These are phyloP conservation scores for Lanius collurio DNA, from an alignment of 2,113 vertebrate species.

Conservation along the genomic window DNA sequence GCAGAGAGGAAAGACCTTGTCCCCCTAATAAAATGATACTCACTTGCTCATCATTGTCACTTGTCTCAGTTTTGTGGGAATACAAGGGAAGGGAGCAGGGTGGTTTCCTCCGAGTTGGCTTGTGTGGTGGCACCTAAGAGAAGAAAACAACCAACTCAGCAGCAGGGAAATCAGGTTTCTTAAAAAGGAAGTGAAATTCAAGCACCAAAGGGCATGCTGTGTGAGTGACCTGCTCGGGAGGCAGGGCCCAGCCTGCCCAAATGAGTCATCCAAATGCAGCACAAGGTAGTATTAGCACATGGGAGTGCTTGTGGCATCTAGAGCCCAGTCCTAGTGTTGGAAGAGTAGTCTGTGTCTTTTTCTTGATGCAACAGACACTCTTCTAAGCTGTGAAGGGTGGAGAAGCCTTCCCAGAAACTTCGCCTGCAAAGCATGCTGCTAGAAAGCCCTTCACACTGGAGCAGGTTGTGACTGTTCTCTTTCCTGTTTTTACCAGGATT, in stretches of 20 bases:
- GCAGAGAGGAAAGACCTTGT: background rate
- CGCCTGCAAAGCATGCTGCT: background rate
- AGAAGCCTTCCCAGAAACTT: background rate
- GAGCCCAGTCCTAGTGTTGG: background rate
- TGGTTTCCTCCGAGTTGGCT: constrained; percentile 77
- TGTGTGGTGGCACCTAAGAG: constrained; percentile 72
- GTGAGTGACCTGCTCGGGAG: background rate
- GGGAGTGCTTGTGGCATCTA: background rate
- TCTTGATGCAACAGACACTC: background rate
- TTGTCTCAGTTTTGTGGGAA: constrained; percentile 66
- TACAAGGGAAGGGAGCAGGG: constrained; percentile 79
- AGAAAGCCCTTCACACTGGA: background rate
- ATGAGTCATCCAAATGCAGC: background rate
- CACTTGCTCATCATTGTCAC: constrained; percentile 78
- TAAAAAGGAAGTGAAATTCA: constrained; percentile 15
- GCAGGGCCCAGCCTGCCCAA: background rate
- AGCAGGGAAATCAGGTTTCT: constrained; percentile 1
- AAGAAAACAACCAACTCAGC: constrained; percentile 41
- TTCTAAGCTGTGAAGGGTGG: background rate
- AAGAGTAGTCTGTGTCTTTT: background rate
- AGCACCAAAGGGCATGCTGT: background rate
- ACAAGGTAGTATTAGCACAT: background rate
- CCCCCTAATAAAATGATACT: constrained; percentile 29
- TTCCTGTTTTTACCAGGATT: background rate
- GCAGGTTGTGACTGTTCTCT: background rate